Evolutionary conservation across 2,888 invertebrate species (phyloP).

Genomic region (Agonopterix heracliana): DNA sequence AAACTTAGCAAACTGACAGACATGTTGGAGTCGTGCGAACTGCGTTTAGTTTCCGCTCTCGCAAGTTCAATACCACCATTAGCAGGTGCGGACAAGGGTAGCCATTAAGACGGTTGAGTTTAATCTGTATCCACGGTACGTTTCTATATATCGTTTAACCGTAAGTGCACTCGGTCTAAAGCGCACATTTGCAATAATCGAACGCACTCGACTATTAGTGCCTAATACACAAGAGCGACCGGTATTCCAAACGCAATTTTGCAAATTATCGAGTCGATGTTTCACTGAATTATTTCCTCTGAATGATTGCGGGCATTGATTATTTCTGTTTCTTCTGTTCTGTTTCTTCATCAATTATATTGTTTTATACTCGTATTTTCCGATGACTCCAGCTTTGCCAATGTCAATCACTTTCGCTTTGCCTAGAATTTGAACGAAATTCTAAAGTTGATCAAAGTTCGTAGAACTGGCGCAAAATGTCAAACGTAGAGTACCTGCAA

Average conservation of each 20-base stretch:
- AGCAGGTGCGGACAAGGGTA: conserved; percentile 24
- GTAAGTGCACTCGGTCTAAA: conserved; percentile 1
- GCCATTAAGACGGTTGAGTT: conserved; percentile 25
- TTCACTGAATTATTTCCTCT: conserved; percentile 2
- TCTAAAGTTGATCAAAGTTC: too few species aligned
- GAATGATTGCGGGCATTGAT: neutral
- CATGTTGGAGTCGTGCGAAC: conserved; percentile 36
- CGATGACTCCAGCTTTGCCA: too few species aligned
- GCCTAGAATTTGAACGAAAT: too few species aligned
- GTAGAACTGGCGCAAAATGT: too few species aligned
- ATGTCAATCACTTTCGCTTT: too few species aligned
- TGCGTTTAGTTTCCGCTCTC: conserved; percentile 51
- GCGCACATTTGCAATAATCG: conserved; percentile 32
- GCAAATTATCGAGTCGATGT: conserved; percentile 33
- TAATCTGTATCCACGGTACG: conserved; percentile 26
- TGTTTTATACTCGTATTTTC: too few species aligned
- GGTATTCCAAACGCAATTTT: conserved; percentile 33
- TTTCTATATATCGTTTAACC: conserved; percentile 9
- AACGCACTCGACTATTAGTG: conserved; percentile 33
- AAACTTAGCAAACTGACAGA: conserved; percentile 15
- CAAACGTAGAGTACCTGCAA: too few species aligned
- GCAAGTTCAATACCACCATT: conserved; percentile 52
- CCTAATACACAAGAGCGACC: conserved; percentile 11
- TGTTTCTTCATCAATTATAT: too few species aligned
- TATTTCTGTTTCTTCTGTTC: too few species aligned